Evolutionary conservation across 2,888 invertebrate genomes (phyloP), one percentile per base, ranked within the genome.

Genomic region (Caenorhabditis zanzibari): DNA sequence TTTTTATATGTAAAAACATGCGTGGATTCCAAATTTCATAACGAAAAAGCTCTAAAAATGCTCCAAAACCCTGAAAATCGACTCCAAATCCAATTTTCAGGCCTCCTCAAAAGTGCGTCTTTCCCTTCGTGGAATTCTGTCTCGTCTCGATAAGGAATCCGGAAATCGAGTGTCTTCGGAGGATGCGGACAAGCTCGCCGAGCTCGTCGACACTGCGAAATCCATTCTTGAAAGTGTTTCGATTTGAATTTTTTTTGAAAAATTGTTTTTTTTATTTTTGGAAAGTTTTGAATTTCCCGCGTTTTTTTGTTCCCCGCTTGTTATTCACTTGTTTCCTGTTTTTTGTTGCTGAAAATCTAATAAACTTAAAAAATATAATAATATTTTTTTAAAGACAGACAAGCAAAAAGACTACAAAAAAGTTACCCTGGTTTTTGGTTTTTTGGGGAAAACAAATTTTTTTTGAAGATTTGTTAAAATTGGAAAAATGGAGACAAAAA

Each of bases 31-130:
- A n/a, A n/a, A n/a, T n/a, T n/a, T n/a, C n/a, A n/a, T n/a, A n/a
- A n/a, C n/a, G n/a, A n/a, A n/a, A n/a, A n/a, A n/a, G n/a, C n/a
- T n/a, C n/a, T n/a, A n/a, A n/a, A n/a, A n/a, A n/a, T n/a, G n/a
- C n/a, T n/a, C n/a, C n/a, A n/a, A n/a, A n/a, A n/a, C n/a, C n/a
- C n/a, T n/a, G n/a, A n/a, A n/a, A n/a, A n/a, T n/a, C n/a, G n/a
- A n/a, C n/a, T n/a, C n/a, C n/a, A n/a, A n/a, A n/a, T n/a, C n/a
- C n/a, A n/a, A n/a, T n/a, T 77, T 74, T 6, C 41, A 83, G 83
- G 84, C 84, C 2, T 79, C 74, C 26, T 71, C 84, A 0, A 75
- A 73, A 64, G 64, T 76, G 6, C 80, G 84, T 28, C 56, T 84
- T 0, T 76, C 76, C 0, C 71, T 83, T 4, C 69, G 83, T 28